Percentiles rank a stretch among this genome's conserved stretches.
These are phyloP conservation scores for Naso thynnoides DNA, from an alignment of 2,797 vertebrate species.

Conservation along the genomic window DNA sequence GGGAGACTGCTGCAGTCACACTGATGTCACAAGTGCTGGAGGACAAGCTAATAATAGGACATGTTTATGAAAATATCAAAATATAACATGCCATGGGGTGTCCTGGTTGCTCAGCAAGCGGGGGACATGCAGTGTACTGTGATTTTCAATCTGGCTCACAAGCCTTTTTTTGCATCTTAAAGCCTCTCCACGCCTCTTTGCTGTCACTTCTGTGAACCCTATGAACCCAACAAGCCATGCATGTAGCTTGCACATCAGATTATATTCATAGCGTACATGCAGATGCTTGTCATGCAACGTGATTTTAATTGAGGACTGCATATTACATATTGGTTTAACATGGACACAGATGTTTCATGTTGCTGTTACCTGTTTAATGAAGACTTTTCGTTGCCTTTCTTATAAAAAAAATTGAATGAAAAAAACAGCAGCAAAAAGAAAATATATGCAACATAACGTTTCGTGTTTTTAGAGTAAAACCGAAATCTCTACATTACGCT, in stretches of 20 bases:
- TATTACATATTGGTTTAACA: background rate
- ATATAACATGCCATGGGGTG: constrained; percentile 69
- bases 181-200: background rate
- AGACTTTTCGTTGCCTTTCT: background rate
- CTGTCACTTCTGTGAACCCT: constrained; percentile 8
- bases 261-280: background rate
- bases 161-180: constrained; percentile 11
- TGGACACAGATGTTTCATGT: constrained; percentile 4
- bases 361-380: background rate
- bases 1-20: constrained; percentile 72
- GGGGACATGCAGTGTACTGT: constrained; percentile 44
- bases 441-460: background rate
- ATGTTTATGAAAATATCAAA: constrained; percentile 78
- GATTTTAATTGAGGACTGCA: background rate
- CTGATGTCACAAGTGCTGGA: constrained; percentile 74
- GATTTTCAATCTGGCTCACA: constrained; percentile 53
- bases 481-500: background rate
- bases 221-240: background rate
- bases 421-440: constrained; percentile 2
- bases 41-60: constrained; percentile 83
- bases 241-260: background rate
- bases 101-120: constrained; percentile 58
- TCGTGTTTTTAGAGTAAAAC: background rate
- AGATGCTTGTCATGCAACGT: constrained; percentile 2
- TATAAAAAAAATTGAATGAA: background rate